Percentiles rank a stretch among this genome's conserved stretches.
phyloP scores from a whole-genome alignment of 2,888 invertebrate species.

The Julus scandinavius region DNA sequence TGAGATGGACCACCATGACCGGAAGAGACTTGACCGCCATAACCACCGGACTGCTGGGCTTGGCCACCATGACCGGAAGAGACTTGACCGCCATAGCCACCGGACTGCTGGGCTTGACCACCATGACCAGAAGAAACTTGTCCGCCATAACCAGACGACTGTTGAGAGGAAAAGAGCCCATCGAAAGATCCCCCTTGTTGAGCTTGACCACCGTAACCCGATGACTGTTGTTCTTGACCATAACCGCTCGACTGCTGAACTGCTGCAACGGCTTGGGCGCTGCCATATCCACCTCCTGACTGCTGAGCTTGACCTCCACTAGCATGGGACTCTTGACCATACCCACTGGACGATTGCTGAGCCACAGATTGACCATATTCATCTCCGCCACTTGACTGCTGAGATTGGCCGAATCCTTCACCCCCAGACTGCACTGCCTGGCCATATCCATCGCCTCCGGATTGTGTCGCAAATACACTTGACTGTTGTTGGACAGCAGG shows the following conservation, averaged over 20 bases:
- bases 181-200: neutral
- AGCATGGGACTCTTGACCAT: neutral
- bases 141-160: neutral
- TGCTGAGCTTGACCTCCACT: conserved; percentile 24
- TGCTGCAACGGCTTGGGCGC: neutral
- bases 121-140: neutral
- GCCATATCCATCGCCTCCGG: neutral
- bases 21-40: conserved; percentile 1
- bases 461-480: neutral
- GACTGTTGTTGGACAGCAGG: neutral
- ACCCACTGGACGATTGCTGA: conserved; percentile 17
- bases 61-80: neutral
- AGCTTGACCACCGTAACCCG: neutral
- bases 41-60: neutral
- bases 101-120: neutral
- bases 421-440: neutral
- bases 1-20: conserved; percentile 3
- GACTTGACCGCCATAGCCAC: neutral
- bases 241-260: neutral
- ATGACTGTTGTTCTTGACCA: neutral
- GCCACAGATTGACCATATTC: neutral
- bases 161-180: neutral
- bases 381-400: neutral
- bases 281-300: neutral
- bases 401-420: neutral